Evolutionary conservation across 2,888 invertebrate species (phyloP).

Genomic region (Hyposoter didymator): DNA sequence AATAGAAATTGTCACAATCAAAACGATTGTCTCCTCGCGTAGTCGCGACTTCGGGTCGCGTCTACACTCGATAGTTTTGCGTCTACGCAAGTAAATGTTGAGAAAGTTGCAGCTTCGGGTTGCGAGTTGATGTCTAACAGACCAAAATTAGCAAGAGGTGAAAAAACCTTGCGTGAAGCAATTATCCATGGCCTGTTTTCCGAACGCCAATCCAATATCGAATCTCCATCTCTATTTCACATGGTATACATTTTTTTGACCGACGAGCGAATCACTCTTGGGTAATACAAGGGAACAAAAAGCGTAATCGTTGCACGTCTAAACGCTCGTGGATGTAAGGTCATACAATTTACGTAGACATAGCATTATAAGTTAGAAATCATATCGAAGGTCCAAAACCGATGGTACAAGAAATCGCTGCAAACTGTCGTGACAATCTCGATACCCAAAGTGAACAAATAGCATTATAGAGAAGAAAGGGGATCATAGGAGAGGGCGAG

Average conservation of each 20-base stretch:
- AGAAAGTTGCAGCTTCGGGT: too few relatives aligned
- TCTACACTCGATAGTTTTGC: too few relatives aligned
- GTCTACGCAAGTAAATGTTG: too few relatives aligned
- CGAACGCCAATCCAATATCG: slow-evolving; percentile 1
- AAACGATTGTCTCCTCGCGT: neutral
- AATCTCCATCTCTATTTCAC: neutral
- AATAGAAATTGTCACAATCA: neutral
- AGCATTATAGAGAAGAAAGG: slow-evolving; percentile 41
- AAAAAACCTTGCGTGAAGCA: too few relatives aligned
- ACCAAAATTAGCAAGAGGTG: too few relatives aligned
- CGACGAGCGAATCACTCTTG: neutral
- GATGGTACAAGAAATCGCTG: slow-evolving; percentile 50
- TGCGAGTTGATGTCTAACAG: too few relatives aligned
- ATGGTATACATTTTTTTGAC: neutral
- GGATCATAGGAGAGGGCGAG: neutral
- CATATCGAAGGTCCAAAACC: slow-evolving; percentile 31
- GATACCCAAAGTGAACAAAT: slow-evolving; percentile 63
- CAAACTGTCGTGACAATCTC: slow-evolving; percentile 65
- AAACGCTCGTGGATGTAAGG: slow-evolving; percentile 37
- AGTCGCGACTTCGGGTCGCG: too few relatives aligned
- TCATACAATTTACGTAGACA: slow-evolving; percentile 19
- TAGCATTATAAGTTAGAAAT: slow-evolving; percentile 17
- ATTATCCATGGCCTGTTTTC: too few relatives aligned
- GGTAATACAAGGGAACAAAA: slow-evolving; percentile 9
- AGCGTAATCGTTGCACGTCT: slow-evolving; percentile 52